Base-by-base conservation (phyloP, 2,888 invertebrate genomes). In the Dasysyrphus tricinctus region DNA sequence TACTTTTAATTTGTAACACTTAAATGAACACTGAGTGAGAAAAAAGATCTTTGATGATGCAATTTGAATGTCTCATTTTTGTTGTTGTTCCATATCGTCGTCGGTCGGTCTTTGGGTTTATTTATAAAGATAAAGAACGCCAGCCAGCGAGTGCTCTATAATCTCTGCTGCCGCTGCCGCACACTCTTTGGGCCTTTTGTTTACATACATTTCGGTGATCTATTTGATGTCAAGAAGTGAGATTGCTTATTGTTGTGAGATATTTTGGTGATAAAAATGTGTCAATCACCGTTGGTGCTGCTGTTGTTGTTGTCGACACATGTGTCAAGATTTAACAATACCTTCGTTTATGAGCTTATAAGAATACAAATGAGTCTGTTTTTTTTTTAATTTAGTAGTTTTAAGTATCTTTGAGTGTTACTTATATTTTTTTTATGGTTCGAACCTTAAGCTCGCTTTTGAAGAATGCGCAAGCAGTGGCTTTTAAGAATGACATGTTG, bases 401-500 rank as follows among this genome's bases (percentile, higher is more conserved):
- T 44, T 32, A n/a, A 51, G 44, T 54, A 19, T 63, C 63, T 63
- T 63, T 49, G 49, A 49, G 44, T 63, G 63, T 65, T 56, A 57
- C 32, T 74, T 42, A 32, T 24, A 24, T 24, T 24, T 57, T 59
- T 82, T 63, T 76, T 57, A 49, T 12, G 67, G 19, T 56, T 32
- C 29, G 5, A 63, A 44, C 5, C 11, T 51, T 63, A 74, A 78
- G 78, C 51, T 61, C 16, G 67, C 61, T 73, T 81, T 72, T 77
- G 34, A 47, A 59, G 59, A 78, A 73, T 77, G 63, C 65, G 39
- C 77, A 67, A 65, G 47, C 72, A 37, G 73, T 61, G 73, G 73
- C 73, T 70, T n/a, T 70, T 75, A 47, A 79, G 70, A 84, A 75
- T 84, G 80, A 80, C 75, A 76, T 54, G 76, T 80, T 44, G 65